Evolutionary conservation across 2,797 vertebrate species (phyloP).

Genomic region (Bryconaethiops microstoma): DNA sequence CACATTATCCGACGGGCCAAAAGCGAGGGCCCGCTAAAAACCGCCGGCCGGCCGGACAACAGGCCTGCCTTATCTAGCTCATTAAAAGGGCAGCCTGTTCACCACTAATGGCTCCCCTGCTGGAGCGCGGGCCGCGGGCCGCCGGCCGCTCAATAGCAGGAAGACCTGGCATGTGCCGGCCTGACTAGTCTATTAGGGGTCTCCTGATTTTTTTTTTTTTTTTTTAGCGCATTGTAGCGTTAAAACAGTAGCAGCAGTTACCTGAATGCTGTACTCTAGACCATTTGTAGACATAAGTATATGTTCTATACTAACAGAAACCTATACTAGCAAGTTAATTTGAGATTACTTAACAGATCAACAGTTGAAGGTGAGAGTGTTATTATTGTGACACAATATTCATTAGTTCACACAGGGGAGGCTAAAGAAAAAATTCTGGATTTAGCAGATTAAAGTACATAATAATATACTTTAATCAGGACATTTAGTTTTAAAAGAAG

Average conservation of each 20-base stretch:
- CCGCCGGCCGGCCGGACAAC: slow-evolving; percentile 34
- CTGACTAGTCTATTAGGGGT: not conserved
- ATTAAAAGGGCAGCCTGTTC: slow-evolving; percentile 44
- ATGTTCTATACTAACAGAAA: too few relatives aligned
- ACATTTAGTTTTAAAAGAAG: too few relatives aligned
- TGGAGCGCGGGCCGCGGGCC: not conserved
- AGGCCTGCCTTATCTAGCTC: slow-evolving; percentile 26
- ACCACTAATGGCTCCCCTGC: slow-evolving; percentile 40
- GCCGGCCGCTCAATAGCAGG: slow-evolving; percentile 20
- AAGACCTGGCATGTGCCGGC: not conserved
- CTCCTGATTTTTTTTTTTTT: not conserved
- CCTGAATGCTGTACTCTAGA: not conserved
- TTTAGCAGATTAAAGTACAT: too few relatives aligned
- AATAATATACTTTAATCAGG: too few relatives aligned
- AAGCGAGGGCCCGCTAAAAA: slow-evolving; percentile 34
- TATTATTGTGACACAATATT: too few relatives aligned
- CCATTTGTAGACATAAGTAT: too few relatives aligned
- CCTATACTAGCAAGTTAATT: too few relatives aligned
- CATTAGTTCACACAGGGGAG: too few relatives aligned
- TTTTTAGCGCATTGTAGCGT: too few relatives aligned
- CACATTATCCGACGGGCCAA: slow-evolving; percentile 49
- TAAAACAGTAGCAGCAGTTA: not conserved
- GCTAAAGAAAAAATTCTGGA: too few relatives aligned
- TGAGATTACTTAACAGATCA: too few relatives aligned
- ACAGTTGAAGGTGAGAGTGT: too few relatives aligned